A percentile compares a stretch with the other conserved stretches of the same genome.
Evolutionary conservation across 2,797 vertebrate species (phyloP).

Genomic region (Sebastes iracundus): DNA sequence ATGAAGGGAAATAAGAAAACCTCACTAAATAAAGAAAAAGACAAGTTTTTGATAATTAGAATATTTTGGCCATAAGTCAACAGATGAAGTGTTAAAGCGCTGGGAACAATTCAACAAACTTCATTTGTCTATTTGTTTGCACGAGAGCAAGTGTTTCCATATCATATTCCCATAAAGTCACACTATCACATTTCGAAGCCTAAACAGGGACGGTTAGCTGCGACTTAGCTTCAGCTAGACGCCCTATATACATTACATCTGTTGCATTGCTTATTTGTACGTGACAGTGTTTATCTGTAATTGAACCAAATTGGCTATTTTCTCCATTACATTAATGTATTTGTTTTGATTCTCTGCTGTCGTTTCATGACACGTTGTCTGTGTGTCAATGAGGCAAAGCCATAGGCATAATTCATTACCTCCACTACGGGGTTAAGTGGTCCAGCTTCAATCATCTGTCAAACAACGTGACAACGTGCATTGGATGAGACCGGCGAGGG

Average conservation of each 20-base stretch:
- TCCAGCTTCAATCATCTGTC: constrained; percentile 66
- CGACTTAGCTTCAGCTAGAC: neutral
- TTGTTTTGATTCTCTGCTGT: constrained; percentile 16
- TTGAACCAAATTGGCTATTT: constrained; percentile 9
- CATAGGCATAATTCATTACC: constrained; percentile 48
- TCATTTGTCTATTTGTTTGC: neutral
- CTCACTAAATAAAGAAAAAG: neutral
- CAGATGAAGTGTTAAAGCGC: neutral
- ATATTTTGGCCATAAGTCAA: accelerated
- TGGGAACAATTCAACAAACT: neutral
- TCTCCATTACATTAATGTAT: neutral
- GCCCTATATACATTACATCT: neutral
- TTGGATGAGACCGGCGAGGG: constrained; percentile 37
- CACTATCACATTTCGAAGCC: neutral
- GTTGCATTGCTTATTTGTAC: neutral
- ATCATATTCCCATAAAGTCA: neutral
- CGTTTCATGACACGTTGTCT: constrained; percentile 24
- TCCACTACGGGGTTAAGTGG: constrained; percentile 51
- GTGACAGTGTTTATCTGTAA: neutral
- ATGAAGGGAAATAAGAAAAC: neutral
- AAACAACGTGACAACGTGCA: constrained; percentile 55
- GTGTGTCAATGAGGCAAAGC: constrained; percentile 30
- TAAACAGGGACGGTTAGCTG: neutral
- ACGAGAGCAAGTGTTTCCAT: neutral
- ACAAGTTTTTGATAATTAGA: neutral